Conservation (phyloP, 2,888 invertebrate genomes). For the Thereva unica region DNA sequence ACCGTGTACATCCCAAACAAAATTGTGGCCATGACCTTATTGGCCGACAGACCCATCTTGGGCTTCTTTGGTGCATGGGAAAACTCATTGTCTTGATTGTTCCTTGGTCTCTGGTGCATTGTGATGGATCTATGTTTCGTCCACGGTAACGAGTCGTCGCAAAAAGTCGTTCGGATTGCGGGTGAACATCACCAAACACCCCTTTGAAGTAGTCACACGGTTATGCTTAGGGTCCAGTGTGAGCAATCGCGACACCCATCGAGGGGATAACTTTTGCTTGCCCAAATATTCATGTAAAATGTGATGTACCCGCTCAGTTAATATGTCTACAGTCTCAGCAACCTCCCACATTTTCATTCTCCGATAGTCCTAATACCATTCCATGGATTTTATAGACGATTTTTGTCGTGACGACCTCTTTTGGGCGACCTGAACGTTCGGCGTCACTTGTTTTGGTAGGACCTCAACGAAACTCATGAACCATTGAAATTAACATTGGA, state of each 20-base stretch:
- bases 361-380: too few relatives aligned
- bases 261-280: constrained; percentile 13
- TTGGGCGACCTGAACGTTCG: constrained; percentile 20
- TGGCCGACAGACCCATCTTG: neutral
- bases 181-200: neutral
- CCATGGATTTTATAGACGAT: constrained; percentile 2
- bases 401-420: constrained; percentile 14
- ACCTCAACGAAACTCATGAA: too few relatives aligned
- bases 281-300: constrained; percentile 19
- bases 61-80: neutral
- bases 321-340: neutral
- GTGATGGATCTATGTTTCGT: neutral
- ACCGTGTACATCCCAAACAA: constrained; percentile 1
- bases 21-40: neutral
- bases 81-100: too few relatives aligned
- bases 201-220: neutral
- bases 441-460: too few relatives aligned
- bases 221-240: constrained; percentile 13
- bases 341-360: neutral
- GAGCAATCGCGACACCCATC: constrained; percentile 1
- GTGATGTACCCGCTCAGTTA: neutral
- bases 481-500: too few relatives aligned
- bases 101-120: too few relatives aligned
- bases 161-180: neutral
- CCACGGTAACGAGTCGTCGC: neutral